These are phyloP conservation scores for Chrysemys picta DNA, from an alignment of 2,113 vertebrate species.

Conservation along the genomic window DNA sequence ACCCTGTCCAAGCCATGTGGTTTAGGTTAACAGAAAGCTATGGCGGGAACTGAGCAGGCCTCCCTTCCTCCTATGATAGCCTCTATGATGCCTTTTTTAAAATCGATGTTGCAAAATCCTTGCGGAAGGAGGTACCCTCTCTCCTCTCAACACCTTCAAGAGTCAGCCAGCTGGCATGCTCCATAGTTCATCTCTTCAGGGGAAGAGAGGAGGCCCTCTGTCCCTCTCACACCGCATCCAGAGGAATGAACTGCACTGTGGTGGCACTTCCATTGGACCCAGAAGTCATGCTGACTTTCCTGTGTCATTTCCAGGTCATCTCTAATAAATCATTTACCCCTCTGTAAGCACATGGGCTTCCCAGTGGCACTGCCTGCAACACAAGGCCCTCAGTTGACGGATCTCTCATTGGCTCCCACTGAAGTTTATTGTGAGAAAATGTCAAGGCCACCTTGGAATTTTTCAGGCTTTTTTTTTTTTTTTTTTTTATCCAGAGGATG, in stretches of 20 bases:
- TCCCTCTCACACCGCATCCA: background rate
- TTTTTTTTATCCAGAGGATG: background rate
- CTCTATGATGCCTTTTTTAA: background rate
- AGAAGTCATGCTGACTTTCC: background rate
- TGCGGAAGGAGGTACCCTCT: background rate
- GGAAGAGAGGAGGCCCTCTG: rapidly evolving
- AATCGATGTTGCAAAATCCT: background rate
- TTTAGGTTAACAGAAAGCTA: background rate
- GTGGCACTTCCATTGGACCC: background rate
- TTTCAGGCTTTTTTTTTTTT: background rate
- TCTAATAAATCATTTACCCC: background rate
- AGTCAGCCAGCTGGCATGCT: background rate
- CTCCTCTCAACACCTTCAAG: background rate
- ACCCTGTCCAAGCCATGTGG: rapidly evolving
- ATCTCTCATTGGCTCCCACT: background rate
- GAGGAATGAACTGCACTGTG: background rate
- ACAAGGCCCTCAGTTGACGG: background rate
- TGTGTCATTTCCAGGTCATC: background rate
- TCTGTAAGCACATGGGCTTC: background rate
- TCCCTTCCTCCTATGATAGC: background rate
- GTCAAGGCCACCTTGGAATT: background rate
- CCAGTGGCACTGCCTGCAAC: background rate
- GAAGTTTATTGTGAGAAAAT: background rate
- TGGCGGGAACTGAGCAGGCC: background rate
- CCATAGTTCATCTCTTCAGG: rapidly evolving